A percentile compares a stretch with the other conserved stretches of the same genome.
These are phyloP conservation scores for Drosophila prosaltans DNA, from an alignment of 1,140 invertebrate species.

Conservation along the genomic window DNA sequence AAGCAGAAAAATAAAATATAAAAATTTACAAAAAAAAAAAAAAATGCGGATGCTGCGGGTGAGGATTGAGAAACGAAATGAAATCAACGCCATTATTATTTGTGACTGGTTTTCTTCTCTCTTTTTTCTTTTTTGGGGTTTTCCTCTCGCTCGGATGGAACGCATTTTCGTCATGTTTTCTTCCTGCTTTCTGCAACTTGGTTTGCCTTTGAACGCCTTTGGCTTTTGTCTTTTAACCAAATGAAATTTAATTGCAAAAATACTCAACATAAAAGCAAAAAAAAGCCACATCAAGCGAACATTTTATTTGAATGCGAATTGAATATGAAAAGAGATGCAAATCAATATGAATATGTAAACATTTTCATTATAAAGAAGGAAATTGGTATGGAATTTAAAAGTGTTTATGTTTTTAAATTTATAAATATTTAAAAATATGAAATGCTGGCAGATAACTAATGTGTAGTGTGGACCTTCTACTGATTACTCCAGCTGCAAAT, in stretches of 20 bases:
- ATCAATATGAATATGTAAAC: conserved; percentile 22
- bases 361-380: neutral
- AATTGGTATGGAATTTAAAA: neutral
- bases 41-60: conserved; percentile 22
- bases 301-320: conserved; percentile 58
- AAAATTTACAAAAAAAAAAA: neutral
- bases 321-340: neutral
- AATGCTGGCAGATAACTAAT: too few species aligned
- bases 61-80: conserved; percentile 63
- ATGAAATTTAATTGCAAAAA: conserved; percentile 79
- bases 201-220: conserved; percentile 35
- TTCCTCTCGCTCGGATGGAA: conserved; percentile 24
- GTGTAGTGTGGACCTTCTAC: too few species aligned
- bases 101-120: conserved; percentile 36
- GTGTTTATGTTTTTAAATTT: too few species aligned
- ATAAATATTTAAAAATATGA: too few species aligned
- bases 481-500: too few species aligned
- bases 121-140: conserved; percentile 14
- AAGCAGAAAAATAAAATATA: conserved; percentile 10
- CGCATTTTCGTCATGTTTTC: conserved; percentile 27
- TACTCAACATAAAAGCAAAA: conserved; percentile 42
- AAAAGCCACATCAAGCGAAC: conserved; percentile 17
- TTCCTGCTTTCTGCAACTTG: neutral
- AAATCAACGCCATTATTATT: conserved; percentile 79
- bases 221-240: conserved; percentile 44